Evolutionary conservation across 2,797 vertebrate species (phyloP).

Genomic region (Aplochiton taeniatus): DNA sequence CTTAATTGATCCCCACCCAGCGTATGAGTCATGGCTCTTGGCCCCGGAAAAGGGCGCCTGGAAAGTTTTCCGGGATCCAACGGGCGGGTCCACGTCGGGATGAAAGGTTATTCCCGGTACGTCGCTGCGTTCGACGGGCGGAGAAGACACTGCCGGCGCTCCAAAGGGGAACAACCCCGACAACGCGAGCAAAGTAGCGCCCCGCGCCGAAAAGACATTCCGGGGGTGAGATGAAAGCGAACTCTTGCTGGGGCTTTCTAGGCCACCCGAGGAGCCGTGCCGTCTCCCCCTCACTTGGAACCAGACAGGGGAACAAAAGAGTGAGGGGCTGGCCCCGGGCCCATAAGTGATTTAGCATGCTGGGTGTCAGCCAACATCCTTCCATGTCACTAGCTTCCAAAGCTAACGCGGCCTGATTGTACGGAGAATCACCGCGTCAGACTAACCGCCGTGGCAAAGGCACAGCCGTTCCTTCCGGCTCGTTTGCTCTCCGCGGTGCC

Average conservation of each 20-base stretch:
- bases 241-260: slow-evolving; percentile 22
- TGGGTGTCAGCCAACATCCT: slow-evolving; percentile 81
- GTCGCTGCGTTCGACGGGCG: too few relatives aligned
- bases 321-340: slow-evolving; percentile 41
- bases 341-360: slow-evolving; percentile 76
- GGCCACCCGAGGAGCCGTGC: slow-evolving; percentile 53
- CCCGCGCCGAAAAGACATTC: slow-evolving; percentile 10
- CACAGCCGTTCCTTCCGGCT: slow-evolving; percentile 83
- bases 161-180: too few relatives aligned
- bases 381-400: slow-evolving; percentile 83
- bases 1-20: slow-evolving; percentile 69
- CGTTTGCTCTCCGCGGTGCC: slow-evolving; percentile 72
- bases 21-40: slow-evolving; percentile 54
- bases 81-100: too few relatives aligned
- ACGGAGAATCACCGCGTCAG: slow-evolving; percentile 78
- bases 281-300: slow-evolving; percentile 24
- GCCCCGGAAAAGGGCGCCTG: slow-evolving; percentile 21
- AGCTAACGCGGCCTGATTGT: slow-evolving; percentile 83
- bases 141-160: too few relatives aligned
- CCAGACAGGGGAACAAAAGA: slow-evolving; percentile 24
- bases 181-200: slow-evolving; percentile 1
- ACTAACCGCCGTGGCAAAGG: slow-evolving; percentile 79
- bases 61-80: too few relatives aligned
- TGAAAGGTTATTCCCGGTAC: too few relatives aligned
- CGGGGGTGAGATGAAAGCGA: not conserved